phyloP scores from a whole-genome alignment of 2,888 invertebrate genomes.

The Trichacis sp. region DNA sequence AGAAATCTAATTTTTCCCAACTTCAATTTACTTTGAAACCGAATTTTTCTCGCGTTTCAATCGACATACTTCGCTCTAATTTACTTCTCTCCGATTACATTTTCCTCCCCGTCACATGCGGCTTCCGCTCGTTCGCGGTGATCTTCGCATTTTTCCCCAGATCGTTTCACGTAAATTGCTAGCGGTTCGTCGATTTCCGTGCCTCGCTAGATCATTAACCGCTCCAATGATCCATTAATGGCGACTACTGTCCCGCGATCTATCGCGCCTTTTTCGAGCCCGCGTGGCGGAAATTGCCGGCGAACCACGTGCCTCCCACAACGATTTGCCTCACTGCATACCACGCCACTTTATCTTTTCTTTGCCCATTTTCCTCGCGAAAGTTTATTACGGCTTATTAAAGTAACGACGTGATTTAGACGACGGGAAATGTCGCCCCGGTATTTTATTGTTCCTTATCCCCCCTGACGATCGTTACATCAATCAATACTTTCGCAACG shows the following conservation, averaged over 20 bases:
- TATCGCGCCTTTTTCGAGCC: slow-evolving; percentile 28
- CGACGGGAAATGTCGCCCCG: neutral
- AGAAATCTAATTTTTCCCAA: too few relatives aligned
- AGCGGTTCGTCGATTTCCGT: slow-evolving; percentile 30
- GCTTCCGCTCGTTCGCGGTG: slow-evolving; percentile 13
- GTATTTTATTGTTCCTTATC: slow-evolving; percentile 5
- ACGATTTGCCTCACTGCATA: slow-evolving; percentile 33
- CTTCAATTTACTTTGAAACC: too few relatives aligned
- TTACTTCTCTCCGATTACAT: too few relatives aligned
- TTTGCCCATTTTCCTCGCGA: slow-evolving; percentile 21
- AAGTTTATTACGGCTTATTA: slow-evolving; percentile 35
- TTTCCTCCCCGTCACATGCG: too few relatives aligned
- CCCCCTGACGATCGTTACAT: neutral
- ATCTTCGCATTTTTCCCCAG: slow-evolving; percentile 12
- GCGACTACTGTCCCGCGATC: slow-evolving; percentile 34
- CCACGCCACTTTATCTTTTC: slow-evolving; percentile 20
- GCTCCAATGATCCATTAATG: slow-evolving; percentile 37
- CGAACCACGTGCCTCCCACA: slow-evolving; percentile 40
- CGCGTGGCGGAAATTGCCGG: slow-evolving; percentile 31
- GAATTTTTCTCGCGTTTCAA: too few relatives aligned
- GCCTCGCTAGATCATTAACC: slow-evolving; percentile 39
- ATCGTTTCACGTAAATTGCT: slow-evolving; percentile 29
- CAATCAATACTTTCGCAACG: neutral
- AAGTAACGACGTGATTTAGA: slow-evolving; percentile 30
- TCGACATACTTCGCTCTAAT: too few relatives aligned